Evolutionary conservation across 2,888 invertebrate genomes (phyloP), one percentile per base, ranked within the genome.

Genomic region (Ischnus inquisitorius): DNA sequence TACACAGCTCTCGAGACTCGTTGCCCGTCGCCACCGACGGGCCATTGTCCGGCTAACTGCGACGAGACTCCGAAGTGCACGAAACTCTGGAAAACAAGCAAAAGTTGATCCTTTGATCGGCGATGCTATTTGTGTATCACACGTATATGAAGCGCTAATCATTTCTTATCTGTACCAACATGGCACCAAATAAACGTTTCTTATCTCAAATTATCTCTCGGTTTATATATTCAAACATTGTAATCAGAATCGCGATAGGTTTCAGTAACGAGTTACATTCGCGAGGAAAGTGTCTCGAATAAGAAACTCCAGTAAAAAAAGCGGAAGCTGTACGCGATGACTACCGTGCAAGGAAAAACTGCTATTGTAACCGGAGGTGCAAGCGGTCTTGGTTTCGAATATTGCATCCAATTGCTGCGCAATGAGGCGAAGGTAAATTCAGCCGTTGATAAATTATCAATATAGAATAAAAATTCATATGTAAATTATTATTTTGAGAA

Each of bases 301-400:
- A 43, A 41, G 57, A 25, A 28, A 25, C 22, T 41, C 3, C 22
- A 65, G 19, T 3, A 6, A 22, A 22, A 51, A 6, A 22, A 22
- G 28, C 0, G 28, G 22, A 34, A 34, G 34, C 8, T 34, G 5
- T 34, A 6, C n/a, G 16, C 64, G 3, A 82, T 84, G 83, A 60
- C 67, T 0, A 43, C 67, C 19, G 87, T 90, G 34, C 79, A 87
- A 34, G 85, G 79, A 14, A 90, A 90, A 83, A 85, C 83, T 51
- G 87, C 80, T 5, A 75, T 90, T 8, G 84, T 95, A 16, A 46
- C 43, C 43, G 43, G 43, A 14, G 43, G 43, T 46, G 43, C 43
- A 2, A 46, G 12, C 14, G 43, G 43, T 46, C 8, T 46, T 14
- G 43, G 43, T 0, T 34, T 34, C 34, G 5, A 34, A 34, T 34